These are phyloP conservation scores for Brachionus koreanus DNA, from an alignment of 1,140 invertebrate genomes.

Conservation along the genomic window DNA sequence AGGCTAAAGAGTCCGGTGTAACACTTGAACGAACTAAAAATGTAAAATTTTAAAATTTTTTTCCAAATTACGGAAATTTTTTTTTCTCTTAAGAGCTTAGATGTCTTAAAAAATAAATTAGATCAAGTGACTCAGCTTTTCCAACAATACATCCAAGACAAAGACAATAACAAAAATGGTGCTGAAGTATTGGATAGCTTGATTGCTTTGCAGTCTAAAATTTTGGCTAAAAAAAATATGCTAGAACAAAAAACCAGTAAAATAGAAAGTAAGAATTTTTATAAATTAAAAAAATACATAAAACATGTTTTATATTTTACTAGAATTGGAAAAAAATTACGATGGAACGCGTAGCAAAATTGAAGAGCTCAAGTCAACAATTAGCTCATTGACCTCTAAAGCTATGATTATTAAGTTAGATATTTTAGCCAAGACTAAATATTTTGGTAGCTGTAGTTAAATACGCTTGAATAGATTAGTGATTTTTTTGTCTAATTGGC, in stretches of 20 bases:
- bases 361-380: slow-evolving; percentile 20
- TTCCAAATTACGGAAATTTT: not conserved
- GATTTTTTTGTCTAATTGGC: not conserved
- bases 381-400: not conserved
- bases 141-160: slow-evolving; percentile 30
- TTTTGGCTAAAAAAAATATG: slow-evolving; percentile 8
- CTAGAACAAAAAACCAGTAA: slow-evolving; percentile 16
- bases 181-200: slow-evolving; percentile 26
- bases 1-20: slow-evolving; percentile 37
- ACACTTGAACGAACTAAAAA: slow-evolving; percentile 33
- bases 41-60: not conserved
- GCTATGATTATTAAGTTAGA: slow-evolving; percentile 32
- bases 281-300: not conserved
- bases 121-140: slow-evolving; percentile 4
- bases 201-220: slow-evolving; percentile 26
- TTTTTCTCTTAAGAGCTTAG: slow-evolving; percentile 7
- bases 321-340: slow-evolving; percentile 25
- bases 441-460: slow-evolving; percentile 43
- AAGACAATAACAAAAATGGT: slow-evolving; percentile 36
- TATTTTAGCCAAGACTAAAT: slow-evolving; percentile 27
- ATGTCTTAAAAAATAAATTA: not conserved
- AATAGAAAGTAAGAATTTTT: slow-evolving; percentile 20
- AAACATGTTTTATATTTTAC: not conserved
- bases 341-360: not conserved
- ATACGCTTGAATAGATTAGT: not conserved